Conservation (phyloP, 2,113 vertebrate species). For the Oncorhynchus keta region DNA sequence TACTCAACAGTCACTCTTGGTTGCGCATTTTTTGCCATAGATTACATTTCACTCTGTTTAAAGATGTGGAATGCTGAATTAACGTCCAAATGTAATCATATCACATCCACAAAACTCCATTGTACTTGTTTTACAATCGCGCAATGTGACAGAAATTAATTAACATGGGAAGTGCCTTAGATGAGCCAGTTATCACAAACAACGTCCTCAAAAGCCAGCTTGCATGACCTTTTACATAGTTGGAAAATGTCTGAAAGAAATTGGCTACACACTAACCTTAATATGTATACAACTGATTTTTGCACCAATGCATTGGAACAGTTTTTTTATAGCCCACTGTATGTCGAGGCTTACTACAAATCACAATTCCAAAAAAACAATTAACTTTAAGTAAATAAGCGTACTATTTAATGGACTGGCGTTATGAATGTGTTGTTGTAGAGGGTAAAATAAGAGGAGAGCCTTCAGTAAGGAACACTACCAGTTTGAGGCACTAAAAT, state of each 20-base stretch:
- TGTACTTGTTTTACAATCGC: background rate
- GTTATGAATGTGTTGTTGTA: background rate
- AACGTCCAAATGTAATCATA: conserved; percentile 18
- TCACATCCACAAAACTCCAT: background rate
- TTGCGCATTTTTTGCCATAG: conserved; percentile 12
- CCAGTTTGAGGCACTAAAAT: conserved; percentile 39
- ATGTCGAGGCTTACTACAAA: too few relatives aligned
- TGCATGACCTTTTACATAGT: too few relatives aligned
- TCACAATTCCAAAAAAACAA: too few relatives aligned
- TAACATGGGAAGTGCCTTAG: background rate
- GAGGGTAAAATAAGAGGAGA: conserved; percentile 9
- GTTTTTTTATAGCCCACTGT: too few relatives aligned
- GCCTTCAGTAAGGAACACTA: conserved; percentile 44
- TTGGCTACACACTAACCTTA: too few relatives aligned
- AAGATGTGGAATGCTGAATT: conserved; percentile 9
- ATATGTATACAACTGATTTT: too few relatives aligned
- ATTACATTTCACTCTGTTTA: conserved; percentile 24
- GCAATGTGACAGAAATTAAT: background rate
- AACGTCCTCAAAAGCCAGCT: too few relatives aligned
- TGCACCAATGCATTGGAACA: too few relatives aligned
- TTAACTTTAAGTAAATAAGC: too few relatives aligned
- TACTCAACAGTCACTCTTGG: background rate
- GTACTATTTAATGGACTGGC: background rate
- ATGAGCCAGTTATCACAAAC: too few relatives aligned
- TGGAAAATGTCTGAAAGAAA: too few relatives aligned